Base-by-base conservation (phyloP, 2,888 invertebrate species). In the Drosophila paramelanica region DNA sequence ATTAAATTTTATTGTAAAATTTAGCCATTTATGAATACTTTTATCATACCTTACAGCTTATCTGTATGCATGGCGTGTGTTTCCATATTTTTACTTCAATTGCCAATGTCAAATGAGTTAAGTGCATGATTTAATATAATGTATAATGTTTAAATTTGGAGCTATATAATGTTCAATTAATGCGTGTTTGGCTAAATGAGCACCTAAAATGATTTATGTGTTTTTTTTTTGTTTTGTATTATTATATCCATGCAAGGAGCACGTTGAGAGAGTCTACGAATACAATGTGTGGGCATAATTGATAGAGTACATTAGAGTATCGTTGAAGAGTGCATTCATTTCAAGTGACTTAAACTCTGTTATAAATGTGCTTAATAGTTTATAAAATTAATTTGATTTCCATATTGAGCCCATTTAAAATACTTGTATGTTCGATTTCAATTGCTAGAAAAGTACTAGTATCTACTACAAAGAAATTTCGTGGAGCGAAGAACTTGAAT, bases 361-460 rank as follows among this genome's bases (percentile, higher is more conserved):
- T 53, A 47, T 60, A 47, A 68, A 73, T 65, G 71, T 78, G 81
- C 81, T 67, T 70, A 66, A 67, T 56, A 8, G 42, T 55, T 50
- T 58, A 51, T 64, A 58, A 71, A 76, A 59, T 57, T 20, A 53
- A 46, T 47, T 52, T 45, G 3, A 50, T 39, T 42, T 47, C 60
- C 71, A 59, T 70, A 64, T 85, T 89, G 85, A 85, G 85, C 85
- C 89, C 75, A 73, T 79, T 81, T 77, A 77, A 81, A 85, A 85
- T 89, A 89, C 85, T 87, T 85, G 67, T 69, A 66, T 56, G 71
- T 89, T 69, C 47, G 49, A 41, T 70, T 59, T 87, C 51, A 66
- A 81, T 81, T 79, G 77, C 64, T 79, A 67, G 73, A 76, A 69
- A 73, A 64, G 36, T 59, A 60, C 70, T 87, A 87, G 57, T 77